These are phyloP conservation scores for Staurois parvus DNA, from an alignment of 2,797 vertebrate species.

Conservation along the genomic window DNA sequence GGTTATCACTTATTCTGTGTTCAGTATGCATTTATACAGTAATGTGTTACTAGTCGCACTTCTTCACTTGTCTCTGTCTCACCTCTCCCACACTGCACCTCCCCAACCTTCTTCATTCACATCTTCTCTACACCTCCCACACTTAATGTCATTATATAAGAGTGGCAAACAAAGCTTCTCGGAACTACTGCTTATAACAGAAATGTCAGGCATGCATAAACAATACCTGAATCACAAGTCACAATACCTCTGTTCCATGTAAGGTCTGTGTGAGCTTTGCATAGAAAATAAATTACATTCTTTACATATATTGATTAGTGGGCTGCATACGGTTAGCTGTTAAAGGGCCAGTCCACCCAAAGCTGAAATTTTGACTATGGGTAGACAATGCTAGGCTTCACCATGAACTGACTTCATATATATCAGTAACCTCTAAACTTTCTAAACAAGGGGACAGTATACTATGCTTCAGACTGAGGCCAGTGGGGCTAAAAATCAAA, in stretches of 20 bases:
- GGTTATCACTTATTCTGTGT: neutral
- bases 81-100: neutral
- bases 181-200: neutral
- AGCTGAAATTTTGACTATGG: too few relatives aligned
- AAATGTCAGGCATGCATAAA: neutral
- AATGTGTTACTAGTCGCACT: slow-evolving; percentile 9
- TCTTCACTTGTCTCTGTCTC: slow-evolving; percentile 38
- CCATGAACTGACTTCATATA: too few relatives aligned
- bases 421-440: too few relatives aligned
- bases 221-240: neutral
- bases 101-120: neutral
- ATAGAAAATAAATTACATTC: too few relatives aligned
- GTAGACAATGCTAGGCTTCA: too few relatives aligned
- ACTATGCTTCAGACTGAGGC: too few relatives aligned
- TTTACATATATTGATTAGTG: too few relatives aligned
- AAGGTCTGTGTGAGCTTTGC: too few relatives aligned
- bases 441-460: too few relatives aligned
- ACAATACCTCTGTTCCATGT: neutral
- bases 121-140: neutral
- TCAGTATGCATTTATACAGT: neutral
- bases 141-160: neutral
- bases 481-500: too few relatives aligned
- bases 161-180: neutral
- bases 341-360: too few relatives aligned
- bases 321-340: too few relatives aligned